phyloP scores from a whole-genome alignment of 2,113 vertebrate species.

The Odontesthes bonariensis region DNA sequence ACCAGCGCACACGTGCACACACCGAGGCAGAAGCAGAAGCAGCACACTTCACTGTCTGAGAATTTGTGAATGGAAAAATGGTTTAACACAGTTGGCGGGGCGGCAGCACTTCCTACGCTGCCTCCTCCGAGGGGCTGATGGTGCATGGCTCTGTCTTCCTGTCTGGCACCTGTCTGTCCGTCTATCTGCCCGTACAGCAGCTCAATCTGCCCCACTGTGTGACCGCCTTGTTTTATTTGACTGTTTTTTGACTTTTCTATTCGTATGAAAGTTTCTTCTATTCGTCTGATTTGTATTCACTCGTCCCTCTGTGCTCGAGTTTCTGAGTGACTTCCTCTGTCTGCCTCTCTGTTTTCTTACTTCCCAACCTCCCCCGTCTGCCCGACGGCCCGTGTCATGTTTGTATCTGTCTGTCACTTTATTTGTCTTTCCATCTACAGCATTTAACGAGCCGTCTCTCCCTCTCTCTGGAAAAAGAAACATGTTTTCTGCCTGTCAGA shows the following conservation, averaged over 20 bases:
- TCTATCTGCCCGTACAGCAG: background rate
- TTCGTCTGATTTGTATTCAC: constrained; percentile 2
- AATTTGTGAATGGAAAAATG: constrained; percentile 84
- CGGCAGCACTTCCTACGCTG: constrained; percentile 57
- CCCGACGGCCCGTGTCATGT: constrained; percentile 20
- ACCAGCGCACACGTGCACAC: constrained; percentile 34
- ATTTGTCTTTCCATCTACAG: constrained; percentile 22
- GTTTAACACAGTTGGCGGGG: constrained; percentile 71
- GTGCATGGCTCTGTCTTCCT: constrained; percentile 8
- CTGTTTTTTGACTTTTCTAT: too few relatives aligned
- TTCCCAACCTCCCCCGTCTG: constrained; percentile 8
- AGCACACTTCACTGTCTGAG: constrained; percentile 76
- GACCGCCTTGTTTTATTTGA: too few relatives aligned
- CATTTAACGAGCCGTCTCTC: constrained; percentile 26
- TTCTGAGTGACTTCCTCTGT: constrained; percentile 19
- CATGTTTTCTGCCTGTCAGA: constrained; percentile 22
- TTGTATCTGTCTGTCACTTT: constrained; percentile 27
- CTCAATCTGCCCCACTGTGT: too few relatives aligned
- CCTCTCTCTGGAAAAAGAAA: constrained; percentile 8
- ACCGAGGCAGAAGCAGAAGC: constrained; percentile 43
- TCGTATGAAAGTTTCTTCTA: too few relatives aligned
- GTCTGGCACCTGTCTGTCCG: background rate
- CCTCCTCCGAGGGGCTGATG: constrained; percentile 29
- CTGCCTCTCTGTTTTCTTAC: constrained; percentile 2
- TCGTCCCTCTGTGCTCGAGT: background rate